Base-by-base conservation (phyloP, 2,113 vertebrate genomes). In the Synodontis membranacea region DNA sequence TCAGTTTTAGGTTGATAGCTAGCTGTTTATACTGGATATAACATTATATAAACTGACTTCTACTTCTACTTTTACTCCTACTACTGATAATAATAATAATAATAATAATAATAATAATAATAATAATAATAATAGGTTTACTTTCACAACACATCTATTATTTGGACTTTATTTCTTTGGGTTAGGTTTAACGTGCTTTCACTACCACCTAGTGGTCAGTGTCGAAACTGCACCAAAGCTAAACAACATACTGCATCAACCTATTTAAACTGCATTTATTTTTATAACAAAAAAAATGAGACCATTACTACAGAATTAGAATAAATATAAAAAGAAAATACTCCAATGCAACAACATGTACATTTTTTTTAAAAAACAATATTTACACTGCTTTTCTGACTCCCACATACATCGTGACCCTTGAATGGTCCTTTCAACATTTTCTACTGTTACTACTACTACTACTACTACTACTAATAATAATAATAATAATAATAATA, bases 121-220 rank as follows among this genome's bases (percentile, higher is more conserved):
- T 70, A 72, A 8, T 1, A 74, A 44, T 25, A 44, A 5, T 2
- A 44, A 1, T 21, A 21, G 8, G 25, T n/a, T 60, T 28, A 62
- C 0, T 2, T 62, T n/a, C 5, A 4, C 21, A 23, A 56, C 23
- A 23, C 21, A 23, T 5, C 23, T 60, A 28, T 28, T 6, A 60
- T 6, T 64, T 62, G 25, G 17, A 50, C 28, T 48, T 11, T 52
- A 2, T 0, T n/a, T n/a, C n/a, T n/a, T n/a, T n/a, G n/a, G 12
- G 2, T 42, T 8, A 10, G 23, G 54, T 46, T 76, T 50, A 62
- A n/a, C 52, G 80, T 46, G 5, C 15, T 56, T 52, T 21, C 54
- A 15, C 72, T 54, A 68, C 87, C 87, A 75, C 72, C 37, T 5
- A 3, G 70, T 70, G 87, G 87, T 2, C 56, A 31, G 28, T 17